phyloP scores from a whole-genome alignment of 2,888 invertebrate species.

The Agrenia bidenticulata region DNA sequence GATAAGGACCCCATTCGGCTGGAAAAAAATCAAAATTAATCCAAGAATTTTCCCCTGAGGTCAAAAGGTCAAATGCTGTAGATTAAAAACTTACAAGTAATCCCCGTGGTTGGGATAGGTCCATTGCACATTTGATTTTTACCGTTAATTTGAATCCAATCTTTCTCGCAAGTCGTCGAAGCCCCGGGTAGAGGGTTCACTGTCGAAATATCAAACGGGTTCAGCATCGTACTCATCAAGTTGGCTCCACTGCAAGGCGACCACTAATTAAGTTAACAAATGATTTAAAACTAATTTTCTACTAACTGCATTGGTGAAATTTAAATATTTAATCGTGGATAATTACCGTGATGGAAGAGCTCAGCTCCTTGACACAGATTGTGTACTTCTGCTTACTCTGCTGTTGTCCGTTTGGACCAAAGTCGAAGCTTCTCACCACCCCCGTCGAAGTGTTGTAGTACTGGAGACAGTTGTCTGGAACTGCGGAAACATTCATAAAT shows the following conservation, averaged over 20 bases:
- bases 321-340: not conserved
- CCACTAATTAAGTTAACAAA: not conserved
- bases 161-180: conserved; percentile 12
- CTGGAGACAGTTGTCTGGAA: conserved; percentile 39
- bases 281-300: not conserved
- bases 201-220: not conserved
- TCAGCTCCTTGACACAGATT: conserved; percentile 28
- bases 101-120: not conserved
- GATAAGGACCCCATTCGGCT: too few species aligned
- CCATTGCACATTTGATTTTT: conserved; percentile 8
- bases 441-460: conserved; percentile 25
- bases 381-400: conserved; percentile 38
- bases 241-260: not conserved
- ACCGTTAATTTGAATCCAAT: conserved; percentile 39
- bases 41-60: too few species aligned
- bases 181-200: not conserved
- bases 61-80: too few species aligned
- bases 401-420: conserved; percentile 22
- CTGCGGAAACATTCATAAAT: too few species aligned
- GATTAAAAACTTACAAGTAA: too few species aligned
- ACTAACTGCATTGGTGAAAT: not conserved
- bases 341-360: conserved; percentile 29
- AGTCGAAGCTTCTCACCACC: conserved; percentile 34
- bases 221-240: not conserved
- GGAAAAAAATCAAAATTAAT: too few species aligned